Evolutionary conservation across 1,140 invertebrate species (phyloP).

Genomic region (Aphelinus certus): DNA sequence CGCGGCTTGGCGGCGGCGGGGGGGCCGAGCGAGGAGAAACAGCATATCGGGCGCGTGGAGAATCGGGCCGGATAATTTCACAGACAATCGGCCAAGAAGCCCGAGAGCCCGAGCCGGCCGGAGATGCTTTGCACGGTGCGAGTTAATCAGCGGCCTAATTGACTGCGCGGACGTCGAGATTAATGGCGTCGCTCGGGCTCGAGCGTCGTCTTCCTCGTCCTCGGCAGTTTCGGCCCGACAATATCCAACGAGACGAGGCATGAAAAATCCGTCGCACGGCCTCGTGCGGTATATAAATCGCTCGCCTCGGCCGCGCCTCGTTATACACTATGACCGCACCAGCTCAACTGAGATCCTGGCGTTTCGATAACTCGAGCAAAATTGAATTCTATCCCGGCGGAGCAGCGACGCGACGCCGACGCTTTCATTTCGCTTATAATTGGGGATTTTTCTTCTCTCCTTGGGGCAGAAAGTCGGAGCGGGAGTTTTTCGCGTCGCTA

Average conservation of each 20-base stretch:
- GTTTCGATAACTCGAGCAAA: slow-evolving; percentile 15
- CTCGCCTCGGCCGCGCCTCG: too few relatives aligned
- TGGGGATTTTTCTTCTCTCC: slow-evolving; percentile 6
- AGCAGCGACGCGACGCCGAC: neutral
- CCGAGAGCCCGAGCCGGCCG: slow-evolving; percentile 13
- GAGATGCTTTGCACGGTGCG: slow-evolving; percentile 44
- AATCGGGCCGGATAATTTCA: slow-evolving; percentile 53
- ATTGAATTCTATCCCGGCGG: slow-evolving; percentile 20
- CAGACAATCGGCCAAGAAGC: slow-evolving; percentile 50
- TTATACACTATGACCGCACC: too few relatives aligned
- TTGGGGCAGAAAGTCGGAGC: neutral
- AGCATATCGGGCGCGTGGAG: slow-evolving; percentile 17
- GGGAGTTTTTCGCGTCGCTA: neutral
- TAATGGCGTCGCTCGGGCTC: slow-evolving; percentile 36
- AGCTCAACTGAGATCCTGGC: too few relatives aligned
- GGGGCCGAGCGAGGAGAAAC: slow-evolving; percentile 4
- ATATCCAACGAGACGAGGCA: slow-evolving; percentile 1
- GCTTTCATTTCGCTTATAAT: slow-evolving; percentile 29
- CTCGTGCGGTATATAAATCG: neutral
- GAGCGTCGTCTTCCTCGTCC: neutral
- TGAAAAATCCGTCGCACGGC: neutral
- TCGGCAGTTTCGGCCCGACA: too few relatives aligned
- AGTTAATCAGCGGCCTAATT: slow-evolving; percentile 53
- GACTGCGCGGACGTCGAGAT: slow-evolving; percentile 44
- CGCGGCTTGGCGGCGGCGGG: neutral